Percentiles rank a stretch among this genome's conserved stretches.
Conservation (phyloP, 1,140 invertebrate genomes). For the Tetragonula clypearis region DNA sequence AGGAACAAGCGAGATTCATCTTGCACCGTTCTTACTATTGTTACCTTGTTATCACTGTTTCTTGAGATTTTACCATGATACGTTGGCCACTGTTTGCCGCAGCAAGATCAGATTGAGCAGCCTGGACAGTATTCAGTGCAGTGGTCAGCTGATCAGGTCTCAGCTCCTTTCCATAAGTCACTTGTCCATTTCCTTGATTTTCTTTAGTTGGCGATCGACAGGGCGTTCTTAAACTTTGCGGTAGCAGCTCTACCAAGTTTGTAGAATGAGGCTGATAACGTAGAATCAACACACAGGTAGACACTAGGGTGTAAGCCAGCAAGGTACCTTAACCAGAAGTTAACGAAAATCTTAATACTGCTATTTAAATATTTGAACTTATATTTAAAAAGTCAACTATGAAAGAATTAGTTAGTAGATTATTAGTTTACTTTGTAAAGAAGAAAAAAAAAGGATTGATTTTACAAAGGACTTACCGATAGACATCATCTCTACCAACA, state of each 20-base stretch:
- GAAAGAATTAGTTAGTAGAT: background rate
- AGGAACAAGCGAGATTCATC: no score
- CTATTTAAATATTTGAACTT: no score
- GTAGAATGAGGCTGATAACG: conserved; percentile 94
- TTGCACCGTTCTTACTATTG: background rate
- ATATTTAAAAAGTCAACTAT: background rate
- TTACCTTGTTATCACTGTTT: background rate
- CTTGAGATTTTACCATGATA: conserved; percentile 67
- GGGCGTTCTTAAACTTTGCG: conserved; percentile 91
- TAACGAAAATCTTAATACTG: no score
- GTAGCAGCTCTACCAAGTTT: conserved; percentile 92
- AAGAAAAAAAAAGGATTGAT: background rate
- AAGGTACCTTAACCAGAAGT: conserved; percentile 86
- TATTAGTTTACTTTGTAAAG: no score
- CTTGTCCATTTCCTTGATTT: conserved; percentile 82
- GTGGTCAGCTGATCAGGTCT: conserved; percentile 82
- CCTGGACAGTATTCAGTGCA: conserved; percentile 74
- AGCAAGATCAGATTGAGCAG: conserved; percentile 72
- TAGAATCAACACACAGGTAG: conserved; percentile 94
- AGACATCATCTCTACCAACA: conserved; percentile 97
- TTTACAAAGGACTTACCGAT: conserved; percentile 86
- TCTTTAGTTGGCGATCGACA: conserved; percentile 87
- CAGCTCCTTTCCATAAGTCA: conserved; percentile 83
- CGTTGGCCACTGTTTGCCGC: conserved; percentile 75
- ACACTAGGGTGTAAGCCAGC: conserved; percentile 94